Evolutionary conservation across 1,140 invertebrate species (phyloP), one percentile per base, ranked within the genome.

Genomic region (Battus philenor): DNA sequence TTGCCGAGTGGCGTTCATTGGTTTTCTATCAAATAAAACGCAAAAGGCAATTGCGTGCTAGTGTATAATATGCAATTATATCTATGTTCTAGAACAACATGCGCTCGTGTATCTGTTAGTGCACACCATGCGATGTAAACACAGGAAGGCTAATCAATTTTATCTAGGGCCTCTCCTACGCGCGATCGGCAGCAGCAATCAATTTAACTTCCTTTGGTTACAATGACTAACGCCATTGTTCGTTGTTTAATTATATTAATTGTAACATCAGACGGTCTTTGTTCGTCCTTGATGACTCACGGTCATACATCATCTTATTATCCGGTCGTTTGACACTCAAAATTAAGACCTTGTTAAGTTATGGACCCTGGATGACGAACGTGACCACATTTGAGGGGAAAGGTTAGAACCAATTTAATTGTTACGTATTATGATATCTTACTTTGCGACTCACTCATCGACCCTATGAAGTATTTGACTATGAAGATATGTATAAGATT

Each of bases 241-340:
- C 44, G 27, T 33, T 39, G 47, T 59, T 56, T 61, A 59, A 61
- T 59, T 59, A 61, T 54, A 65, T 57, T 56, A 59, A 57, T 56
- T 60, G 55, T 62, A 58, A 51, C 56, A 62, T 38, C 49, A 43
- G 30, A 11, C 50, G 43, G 39, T 34, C 50, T 52, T 64, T 54
- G 51, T 58, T 53, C 45, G 44, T 49, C 48, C 24, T 30, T 44
- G 20, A 10, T 50, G 50, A 52, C 13, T 47, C 39, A 53, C 24
- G 41, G n/a, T 8, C 29, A 44, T 47, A 36, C 31, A 46, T 47
- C 32, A 39, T 27, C 17, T 38, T 45, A 45, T 33, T 26, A 47
- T 12, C 32, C 9, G 20, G 12, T 33, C 17, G 32, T 34, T 34
- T 46, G 33, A 36, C 33, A 36, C 20, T 36, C 33, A 36, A 36